A percentile compares a stretch with the other conserved stretches of the same genome.
Conservation (phyloP, 2,888 invertebrate genomes). For the Dyspetes luteomarginatus region DNA sequence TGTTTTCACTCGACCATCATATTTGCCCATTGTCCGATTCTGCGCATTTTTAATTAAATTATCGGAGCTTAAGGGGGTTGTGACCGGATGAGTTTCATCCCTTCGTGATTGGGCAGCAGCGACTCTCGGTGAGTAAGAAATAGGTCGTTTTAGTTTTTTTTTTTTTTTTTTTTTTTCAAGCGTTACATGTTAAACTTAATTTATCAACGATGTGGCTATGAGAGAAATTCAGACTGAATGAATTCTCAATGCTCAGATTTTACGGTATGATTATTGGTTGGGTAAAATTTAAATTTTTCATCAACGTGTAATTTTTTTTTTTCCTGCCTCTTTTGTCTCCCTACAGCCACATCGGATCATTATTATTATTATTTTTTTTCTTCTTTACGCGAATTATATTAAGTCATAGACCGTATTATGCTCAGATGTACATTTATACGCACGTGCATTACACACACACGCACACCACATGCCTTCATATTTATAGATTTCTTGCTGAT, state of each 20-base stretch:
- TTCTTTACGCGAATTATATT: conserved; percentile 58
- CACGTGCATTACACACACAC: no score
- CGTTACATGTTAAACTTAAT: conserved; percentile 75
- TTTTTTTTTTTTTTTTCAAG: conserved; percentile 67
- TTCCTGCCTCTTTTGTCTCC: neutral
- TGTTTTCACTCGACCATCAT: conserved; percentile 18
- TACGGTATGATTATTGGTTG: neutral
- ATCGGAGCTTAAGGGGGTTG: neutral
- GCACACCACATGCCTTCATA: conserved; percentile 36
- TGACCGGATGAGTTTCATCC: conserved; percentile 47
- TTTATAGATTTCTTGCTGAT: conserved; percentile 65
- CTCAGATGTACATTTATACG: conserved; percentile 64
- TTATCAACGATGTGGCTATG: conserved; percentile 72
- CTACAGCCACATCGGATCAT: conserved; percentile 32
- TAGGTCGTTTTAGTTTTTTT: conserved; percentile 76
- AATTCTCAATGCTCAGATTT: neutral
- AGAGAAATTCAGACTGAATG: conserved; percentile 68
- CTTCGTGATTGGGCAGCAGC: conserved; percentile 75
- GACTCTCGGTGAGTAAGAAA: conserved; percentile 76
- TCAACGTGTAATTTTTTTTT: neutral
- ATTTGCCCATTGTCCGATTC: conserved; percentile 36
- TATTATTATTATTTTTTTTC: conserved; percentile 68
- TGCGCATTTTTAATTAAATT: conserved; percentile 32
- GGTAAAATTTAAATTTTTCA: neutral
- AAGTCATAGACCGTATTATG: conserved; percentile 69